phyloP scores from a whole-genome alignment of 2,888 invertebrate species.

The Sinhomidia bicolor region DNA sequence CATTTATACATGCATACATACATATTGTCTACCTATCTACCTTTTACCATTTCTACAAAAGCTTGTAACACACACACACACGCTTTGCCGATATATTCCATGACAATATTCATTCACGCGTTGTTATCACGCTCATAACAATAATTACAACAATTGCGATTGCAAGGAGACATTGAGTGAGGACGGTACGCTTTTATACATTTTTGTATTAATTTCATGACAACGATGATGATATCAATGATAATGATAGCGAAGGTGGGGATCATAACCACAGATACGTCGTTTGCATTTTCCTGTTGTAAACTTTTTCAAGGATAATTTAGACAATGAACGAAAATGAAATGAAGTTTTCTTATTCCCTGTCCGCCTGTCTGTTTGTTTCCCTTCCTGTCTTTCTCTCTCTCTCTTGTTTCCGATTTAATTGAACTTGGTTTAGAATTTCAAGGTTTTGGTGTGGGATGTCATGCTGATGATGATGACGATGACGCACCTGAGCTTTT shows the following conservation, averaged over 20 bases:
- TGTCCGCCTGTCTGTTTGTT: neutral
- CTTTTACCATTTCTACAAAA: too few relatives aligned
- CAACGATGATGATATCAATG: neutral
- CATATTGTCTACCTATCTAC: neutral
- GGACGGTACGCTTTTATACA: neutral
- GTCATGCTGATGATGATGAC: conserved; percentile 10
- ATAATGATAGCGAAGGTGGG: too few relatives aligned
- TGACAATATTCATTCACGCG: conserved; percentile 8
- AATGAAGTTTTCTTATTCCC: conserved; percentile 36
- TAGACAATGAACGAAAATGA: conserved; percentile 25
- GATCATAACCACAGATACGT: neutral
- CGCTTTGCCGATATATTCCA: too few relatives aligned
- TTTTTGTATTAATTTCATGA: neutral
- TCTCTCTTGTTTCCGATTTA: conserved; percentile 7
- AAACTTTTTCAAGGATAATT: conserved; percentile 26
- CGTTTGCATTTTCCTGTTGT: neutral
- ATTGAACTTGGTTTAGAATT: conserved; percentile 52
- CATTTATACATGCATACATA: neutral
- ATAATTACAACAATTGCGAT: conserved; percentile 17
- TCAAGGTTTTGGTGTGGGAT: conserved; percentile 32
- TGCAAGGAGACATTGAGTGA: neutral
- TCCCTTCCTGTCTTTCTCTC: neutral
- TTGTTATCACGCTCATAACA: conserved; percentile 15
- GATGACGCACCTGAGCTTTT: conserved; percentile 47
- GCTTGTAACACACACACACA: too few relatives aligned